Evolutionary conservation across 1,140 invertebrate species (phyloP).

Genomic region (Heliothis virescens): DNA sequence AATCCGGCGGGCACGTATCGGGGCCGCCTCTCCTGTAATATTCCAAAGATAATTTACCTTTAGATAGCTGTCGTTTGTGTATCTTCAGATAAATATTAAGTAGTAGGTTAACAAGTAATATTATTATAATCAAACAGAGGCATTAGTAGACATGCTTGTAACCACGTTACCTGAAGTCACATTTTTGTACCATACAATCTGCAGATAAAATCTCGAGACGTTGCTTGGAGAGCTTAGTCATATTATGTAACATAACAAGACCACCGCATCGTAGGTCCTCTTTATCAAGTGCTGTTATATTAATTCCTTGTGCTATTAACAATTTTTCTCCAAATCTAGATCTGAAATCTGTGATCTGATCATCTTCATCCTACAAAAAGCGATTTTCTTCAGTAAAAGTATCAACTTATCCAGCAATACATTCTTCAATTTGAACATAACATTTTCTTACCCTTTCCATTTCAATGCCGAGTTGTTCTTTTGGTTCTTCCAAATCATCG

Average conservation of each 20-base stretch:
- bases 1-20: conserved; percentile 91
- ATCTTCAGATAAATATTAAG: conserved; percentile 56
- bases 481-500: conserved; percentile 89
- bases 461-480: conserved; percentile 90
- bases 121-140: conserved; percentile 52
- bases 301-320: conserved; percentile 88
- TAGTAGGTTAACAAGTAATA: conserved; percentile 53
- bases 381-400: conserved; percentile 1
- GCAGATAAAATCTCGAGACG: conserved; percentile 86
- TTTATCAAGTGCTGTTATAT: conserved; percentile 89
- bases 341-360: conserved; percentile 89
- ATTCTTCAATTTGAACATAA: too few relatives aligned
- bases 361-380: conserved; percentile 86
- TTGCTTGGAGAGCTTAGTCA: conserved; percentile 85
- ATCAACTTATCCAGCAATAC: not conserved
- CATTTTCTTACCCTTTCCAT: conserved; percentile 86
- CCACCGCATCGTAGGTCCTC: conserved; percentile 91
- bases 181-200: conserved; percentile 91
- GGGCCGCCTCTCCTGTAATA: conserved; percentile 88
- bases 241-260: conserved; percentile 88
- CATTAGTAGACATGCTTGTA: conserved; percentile 34
- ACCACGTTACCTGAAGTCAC: conserved; percentile 86
- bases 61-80: conserved; percentile 55
- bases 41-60: conserved; percentile 62
- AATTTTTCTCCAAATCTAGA: conserved; percentile 89